Conservation (phyloP, 1,140 invertebrate genomes). For the Drosophila ohnishii region DNA sequence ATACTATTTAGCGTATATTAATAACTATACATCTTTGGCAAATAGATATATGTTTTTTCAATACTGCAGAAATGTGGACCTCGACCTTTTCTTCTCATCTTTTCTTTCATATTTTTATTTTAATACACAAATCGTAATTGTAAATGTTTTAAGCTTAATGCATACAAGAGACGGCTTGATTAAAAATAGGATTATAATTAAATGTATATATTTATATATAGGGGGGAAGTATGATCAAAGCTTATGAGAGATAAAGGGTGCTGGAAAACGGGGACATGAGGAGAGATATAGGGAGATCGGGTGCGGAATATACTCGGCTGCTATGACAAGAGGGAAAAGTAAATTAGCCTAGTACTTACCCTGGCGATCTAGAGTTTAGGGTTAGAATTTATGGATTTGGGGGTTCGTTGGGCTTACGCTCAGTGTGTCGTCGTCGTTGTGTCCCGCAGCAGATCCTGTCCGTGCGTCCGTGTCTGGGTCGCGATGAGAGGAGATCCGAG, state of each 20-base stretch:
- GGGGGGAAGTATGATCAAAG: constrained; percentile 29
- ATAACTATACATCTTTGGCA: constrained; percentile 80
- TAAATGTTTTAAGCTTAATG: constrained; percentile 79
- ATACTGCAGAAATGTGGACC: constrained; percentile 82
- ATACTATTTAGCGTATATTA: constrained; percentile 81
- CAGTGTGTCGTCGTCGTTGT: constrained; percentile 21
- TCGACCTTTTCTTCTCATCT: constrained; percentile 78
- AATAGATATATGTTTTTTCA: constrained; percentile 79
- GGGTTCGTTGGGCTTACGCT: constrained; percentile 62
- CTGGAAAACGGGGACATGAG: neutral
- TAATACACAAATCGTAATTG: constrained; percentile 75
- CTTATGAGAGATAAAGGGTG: constrained; percentile 37
- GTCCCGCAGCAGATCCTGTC: constrained; percentile 51
- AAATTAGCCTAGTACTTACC: constrained; percentile 80
- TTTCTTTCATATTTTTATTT: constrained; percentile 57
- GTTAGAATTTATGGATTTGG: constrained; percentile 27
- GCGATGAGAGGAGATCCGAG: constrained; percentile 45
- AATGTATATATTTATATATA: constrained; percentile 25
- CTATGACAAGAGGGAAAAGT: constrained; percentile 43
- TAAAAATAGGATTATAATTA: constrained; percentile 56
- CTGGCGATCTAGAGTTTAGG: constrained; percentile 38
- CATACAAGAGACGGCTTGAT: constrained; percentile 82
- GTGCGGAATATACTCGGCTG: constrained; percentile 29
- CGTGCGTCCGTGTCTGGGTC: constrained; percentile 39
- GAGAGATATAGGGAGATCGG: constrained; percentile 9